Base-by-base conservation (phyloP, 2,888 invertebrate species). In the Ectropis crepuscularia region DNA sequence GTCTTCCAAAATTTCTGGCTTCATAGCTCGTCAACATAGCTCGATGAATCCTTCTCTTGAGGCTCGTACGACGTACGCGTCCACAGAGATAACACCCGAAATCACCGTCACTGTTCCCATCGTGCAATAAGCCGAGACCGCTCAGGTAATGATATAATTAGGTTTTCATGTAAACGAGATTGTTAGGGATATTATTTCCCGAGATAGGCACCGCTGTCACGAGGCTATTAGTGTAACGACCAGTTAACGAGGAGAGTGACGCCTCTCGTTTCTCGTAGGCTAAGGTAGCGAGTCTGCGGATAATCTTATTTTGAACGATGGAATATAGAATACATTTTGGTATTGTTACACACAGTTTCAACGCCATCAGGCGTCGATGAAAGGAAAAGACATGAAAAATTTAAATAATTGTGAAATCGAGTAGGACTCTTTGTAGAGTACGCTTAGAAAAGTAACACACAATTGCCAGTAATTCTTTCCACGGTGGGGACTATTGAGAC, bases 201-300 rank as follows among this genome's bases (percentile, higher is more conserved):
- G 59, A 65, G 67, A 68, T 68, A 68, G 65, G 68, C 57, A 55
- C 53, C 61, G 63, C 61, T 65, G 67, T 68, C 57, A 60, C 63
- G 55, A 42, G 57, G 69, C 72, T 68, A 71, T 74, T 74, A 72
- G 61, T 71, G 71, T 74, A 74, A 74, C 70, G 71, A 67, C 66
- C 69, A 68, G 67, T 68, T 74, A 73, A 74, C 73, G 74, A 71
- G 72, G 57, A 47, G 63, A 61, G 68, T 57, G 70, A 70, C 64
- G 65, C 64, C 59, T 55, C 63, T 48, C 61, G 50, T 51, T 10
- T 41, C 41, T 51, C 51, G 11, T 50, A 53, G 53, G 59, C 49
- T 50, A 28, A 45, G 45, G 43, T 58, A 57, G 47, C 45, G 38
- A 46, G 6, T 12, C 54, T 54, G 12, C 9, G 11, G 12, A 16